Conservation (phyloP, 1,140 invertebrate genomes). For the Hetaerina americana region DNA sequence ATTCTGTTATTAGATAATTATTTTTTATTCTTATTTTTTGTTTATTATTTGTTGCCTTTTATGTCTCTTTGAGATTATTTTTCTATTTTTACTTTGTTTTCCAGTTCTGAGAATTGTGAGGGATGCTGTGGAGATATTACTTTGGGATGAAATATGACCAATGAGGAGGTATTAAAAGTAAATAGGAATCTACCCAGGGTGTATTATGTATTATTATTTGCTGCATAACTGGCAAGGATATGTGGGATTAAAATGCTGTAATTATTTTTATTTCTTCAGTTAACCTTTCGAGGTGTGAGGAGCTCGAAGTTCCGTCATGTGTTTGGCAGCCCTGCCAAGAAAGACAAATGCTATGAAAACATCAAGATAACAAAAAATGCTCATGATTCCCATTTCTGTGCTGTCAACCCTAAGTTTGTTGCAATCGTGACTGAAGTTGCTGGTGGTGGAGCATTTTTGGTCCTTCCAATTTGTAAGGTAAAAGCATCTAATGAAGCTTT, state of each 20-base stretch:
- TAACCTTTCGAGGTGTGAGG: slow-evolving; percentile 70
- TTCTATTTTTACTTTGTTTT: neutral
- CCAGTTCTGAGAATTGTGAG: neutral
- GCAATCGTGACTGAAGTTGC: slow-evolving; percentile 89
- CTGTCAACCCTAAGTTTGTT: slow-evolving; percentile 88
- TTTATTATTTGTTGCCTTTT: neutral
- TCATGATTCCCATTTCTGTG: slow-evolving; percentile 84
- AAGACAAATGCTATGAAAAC: slow-evolving; percentile 85
- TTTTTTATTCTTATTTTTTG: neutral
- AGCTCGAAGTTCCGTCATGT: slow-evolving; percentile 89
- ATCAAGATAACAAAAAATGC: slow-evolving; percentile 85
- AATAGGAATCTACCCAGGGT: too few relatives aligned
- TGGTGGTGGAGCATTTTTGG: slow-evolving; percentile 85
- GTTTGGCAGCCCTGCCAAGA: slow-evolving; percentile 73
- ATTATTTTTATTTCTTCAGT: slow-evolving; percentile 36
- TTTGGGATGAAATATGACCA: neutral
- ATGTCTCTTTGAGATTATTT: neutral
- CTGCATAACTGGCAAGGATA: too few relatives aligned
- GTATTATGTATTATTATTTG: too few relatives aligned
- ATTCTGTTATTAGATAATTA: too few relatives aligned
- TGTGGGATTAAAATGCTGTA: too few relatives aligned
- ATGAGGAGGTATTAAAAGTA: neutral
- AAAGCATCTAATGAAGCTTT: too few relatives aligned
- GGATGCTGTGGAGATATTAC: neutral
- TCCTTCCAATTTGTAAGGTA: slow-evolving; percentile 79